Conservation (phyloP, 2,797 vertebrate genomes). For the Sebastes minor region DNA sequence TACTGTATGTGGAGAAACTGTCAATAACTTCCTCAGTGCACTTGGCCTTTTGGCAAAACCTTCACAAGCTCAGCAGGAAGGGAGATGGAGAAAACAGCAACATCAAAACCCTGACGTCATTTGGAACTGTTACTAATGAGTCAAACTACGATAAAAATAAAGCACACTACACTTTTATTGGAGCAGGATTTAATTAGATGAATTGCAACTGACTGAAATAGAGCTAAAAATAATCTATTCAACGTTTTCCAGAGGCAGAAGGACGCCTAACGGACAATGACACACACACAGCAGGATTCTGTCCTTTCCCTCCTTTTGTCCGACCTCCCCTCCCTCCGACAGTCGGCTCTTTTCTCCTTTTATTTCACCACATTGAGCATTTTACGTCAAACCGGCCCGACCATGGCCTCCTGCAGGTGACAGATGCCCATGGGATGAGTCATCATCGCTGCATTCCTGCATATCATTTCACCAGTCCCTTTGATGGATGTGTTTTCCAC, state of each 20-base stretch:
- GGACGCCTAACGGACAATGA: conserved; percentile 15
- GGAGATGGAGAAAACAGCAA: conserved; percentile 11
- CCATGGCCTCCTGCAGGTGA: conserved; percentile 39
- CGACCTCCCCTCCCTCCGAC: not conserved
- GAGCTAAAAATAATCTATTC: conserved; percentile 24
- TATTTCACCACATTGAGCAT: conserved; percentile 32
- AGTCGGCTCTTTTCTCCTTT: not conserved
- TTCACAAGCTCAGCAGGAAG: conserved; percentile 13
- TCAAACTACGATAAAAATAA: conserved; percentile 1
- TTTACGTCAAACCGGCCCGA: conserved; percentile 24
- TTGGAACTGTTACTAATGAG: not conserved
- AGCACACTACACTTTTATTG: not conserved
- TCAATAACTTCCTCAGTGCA: conserved; percentile 22
- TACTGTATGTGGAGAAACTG: conserved; percentile 19
- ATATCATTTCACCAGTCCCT: conserved; percentile 13
- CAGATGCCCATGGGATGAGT: conserved; percentile 32
- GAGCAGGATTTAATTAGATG: conserved; percentile 24
- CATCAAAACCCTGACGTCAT: not conserved
- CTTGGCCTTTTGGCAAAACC: conserved; percentile 20
- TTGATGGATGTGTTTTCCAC: conserved; percentile 31
- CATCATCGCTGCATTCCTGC: conserved; percentile 33
- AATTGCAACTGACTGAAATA: conserved; percentile 13
- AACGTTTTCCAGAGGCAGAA: conserved; percentile 8
- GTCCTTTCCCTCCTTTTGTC: not conserved
- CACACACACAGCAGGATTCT: conserved; percentile 11